These are phyloP conservation scores for Taxidea taxus DNA, from an alignment of 2,113 vertebrate species.

Conservation along the genomic window DNA sequence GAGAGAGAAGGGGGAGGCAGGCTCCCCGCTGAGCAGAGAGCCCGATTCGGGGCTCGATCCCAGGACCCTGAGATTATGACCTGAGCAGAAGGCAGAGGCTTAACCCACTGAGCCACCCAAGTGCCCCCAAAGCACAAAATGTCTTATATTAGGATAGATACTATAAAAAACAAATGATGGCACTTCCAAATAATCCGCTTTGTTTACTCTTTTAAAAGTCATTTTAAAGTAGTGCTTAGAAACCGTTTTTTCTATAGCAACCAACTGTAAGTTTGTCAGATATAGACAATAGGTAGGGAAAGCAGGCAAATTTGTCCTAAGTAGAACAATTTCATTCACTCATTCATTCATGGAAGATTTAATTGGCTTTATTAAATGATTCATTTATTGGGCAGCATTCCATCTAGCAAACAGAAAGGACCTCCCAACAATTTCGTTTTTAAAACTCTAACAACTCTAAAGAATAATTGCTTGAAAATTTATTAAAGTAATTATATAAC, in stretches of 20 bases:
- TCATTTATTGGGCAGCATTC: not conserved
- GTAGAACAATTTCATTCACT: not conserved
- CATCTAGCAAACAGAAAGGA: not conserved
- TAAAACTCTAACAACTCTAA: not conserved
- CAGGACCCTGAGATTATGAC: no score
- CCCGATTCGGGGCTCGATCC: no score
- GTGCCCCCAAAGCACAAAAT: not conserved
- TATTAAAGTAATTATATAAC: not conserved
- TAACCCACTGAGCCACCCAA: no score
- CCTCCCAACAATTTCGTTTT: not conserved
- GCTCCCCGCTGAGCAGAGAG: no score
- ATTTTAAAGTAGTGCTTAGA: not conserved
- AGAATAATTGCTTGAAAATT: not conserved
- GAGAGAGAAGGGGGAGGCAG: no score
- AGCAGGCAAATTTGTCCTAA: not conserved
- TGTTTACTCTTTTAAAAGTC: not conserved
- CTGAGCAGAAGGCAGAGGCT: no score
- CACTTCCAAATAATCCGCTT: not conserved
- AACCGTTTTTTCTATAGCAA: not conserved
- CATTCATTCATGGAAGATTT: not conserved
- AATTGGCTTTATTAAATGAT: not conserved
- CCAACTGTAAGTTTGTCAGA: not conserved
- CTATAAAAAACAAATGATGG: not conserved
- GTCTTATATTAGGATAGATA: not conserved
- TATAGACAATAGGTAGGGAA: not conserved